phyloP scores from a whole-genome alignment of 2,113 vertebrate genomes.

The Tyto alba region DNA sequence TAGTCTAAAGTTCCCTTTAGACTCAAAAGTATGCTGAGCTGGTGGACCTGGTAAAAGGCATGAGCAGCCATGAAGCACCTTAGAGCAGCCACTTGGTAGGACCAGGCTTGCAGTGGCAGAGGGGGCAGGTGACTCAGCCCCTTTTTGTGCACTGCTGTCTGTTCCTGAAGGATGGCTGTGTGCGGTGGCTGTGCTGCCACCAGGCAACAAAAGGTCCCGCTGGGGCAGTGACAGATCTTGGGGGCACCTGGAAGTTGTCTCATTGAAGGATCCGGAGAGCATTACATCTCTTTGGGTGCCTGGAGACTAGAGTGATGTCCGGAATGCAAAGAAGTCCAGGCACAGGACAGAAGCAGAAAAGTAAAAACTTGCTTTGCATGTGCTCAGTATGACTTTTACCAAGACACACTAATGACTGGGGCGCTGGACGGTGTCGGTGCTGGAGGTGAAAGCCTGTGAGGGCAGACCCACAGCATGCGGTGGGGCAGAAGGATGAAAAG shows the following conservation, averaged over 20 bases:
- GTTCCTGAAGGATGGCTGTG: not conserved
- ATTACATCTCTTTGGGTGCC: not conserved
- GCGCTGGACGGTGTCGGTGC: not conserved
- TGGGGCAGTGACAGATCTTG: not conserved
- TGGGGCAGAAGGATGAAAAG: conserved; percentile 1
- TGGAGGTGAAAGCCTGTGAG: not conserved
- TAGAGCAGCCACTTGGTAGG: not conserved
- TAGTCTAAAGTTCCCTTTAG: not conserved
- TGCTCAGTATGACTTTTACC: not conserved
- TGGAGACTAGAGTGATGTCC: not conserved
- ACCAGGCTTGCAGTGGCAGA: not conserved
- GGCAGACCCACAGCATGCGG: too few species aligned
- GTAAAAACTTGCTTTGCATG: not conserved
- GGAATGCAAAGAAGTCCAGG: not conserved
- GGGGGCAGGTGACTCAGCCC: not conserved
- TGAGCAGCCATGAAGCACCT: not conserved
- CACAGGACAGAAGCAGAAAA: not conserved
- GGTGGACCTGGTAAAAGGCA: not conserved
- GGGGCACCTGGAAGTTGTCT: not conserved
- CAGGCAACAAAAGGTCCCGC: not conserved
- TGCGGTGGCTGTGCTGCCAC: not conserved
- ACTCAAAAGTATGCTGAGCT: not conserved
- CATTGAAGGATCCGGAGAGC: accelerated
- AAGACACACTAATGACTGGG: not conserved
- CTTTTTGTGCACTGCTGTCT: not conserved